A percentile compares a stretch with the other conserved stretches of the same genome.
Evolutionary conservation across 1,140 invertebrate genomes (phyloP).

Genomic region (Lepidurus couesii): DNA sequence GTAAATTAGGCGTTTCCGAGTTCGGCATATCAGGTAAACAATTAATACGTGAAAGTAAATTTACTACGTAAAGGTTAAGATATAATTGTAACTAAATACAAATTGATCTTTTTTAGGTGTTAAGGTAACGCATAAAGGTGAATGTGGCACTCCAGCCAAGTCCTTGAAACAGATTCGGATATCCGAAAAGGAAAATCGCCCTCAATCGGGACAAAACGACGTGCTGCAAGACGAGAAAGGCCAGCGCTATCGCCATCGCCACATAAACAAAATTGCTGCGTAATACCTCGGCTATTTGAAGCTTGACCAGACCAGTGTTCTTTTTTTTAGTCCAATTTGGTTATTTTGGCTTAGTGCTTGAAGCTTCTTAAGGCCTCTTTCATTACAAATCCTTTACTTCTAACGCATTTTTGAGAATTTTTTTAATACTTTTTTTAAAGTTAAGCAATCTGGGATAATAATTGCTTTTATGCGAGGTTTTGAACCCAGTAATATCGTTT

Average conservation of each 20-base stretch:
- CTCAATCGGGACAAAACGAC: neutral
- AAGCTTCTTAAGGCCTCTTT: neutral
- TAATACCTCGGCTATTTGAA: too few relatives aligned
- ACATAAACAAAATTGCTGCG: neutral
- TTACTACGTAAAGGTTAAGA: neutral
- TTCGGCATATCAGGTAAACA: neutral
- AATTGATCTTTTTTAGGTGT: neutral
- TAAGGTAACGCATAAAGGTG: neutral
- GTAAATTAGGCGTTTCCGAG: neutral
- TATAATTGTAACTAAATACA: neutral
- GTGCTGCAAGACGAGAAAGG: neutral
- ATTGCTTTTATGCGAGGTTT: neutral
- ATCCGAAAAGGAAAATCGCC: neutral
- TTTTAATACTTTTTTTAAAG: neutral
- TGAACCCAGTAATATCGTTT: neutral
- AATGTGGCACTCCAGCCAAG: neutral
- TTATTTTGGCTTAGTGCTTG: too few relatives aligned
- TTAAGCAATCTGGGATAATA: constrained; percentile 26
- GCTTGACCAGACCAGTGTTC: too few relatives aligned
- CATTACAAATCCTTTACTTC: constrained; percentile 12
- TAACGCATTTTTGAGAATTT: neutral
- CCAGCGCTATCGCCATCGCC: neutral
- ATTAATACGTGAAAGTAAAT: neutral
- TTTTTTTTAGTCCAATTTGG: too few relatives aligned
- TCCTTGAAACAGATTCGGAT: constrained; percentile 7